Evolutionary conservation across 2,888 invertebrate species (phyloP), one percentile per base, ranked within the genome.

Genomic region (Nineta flava): DNA sequence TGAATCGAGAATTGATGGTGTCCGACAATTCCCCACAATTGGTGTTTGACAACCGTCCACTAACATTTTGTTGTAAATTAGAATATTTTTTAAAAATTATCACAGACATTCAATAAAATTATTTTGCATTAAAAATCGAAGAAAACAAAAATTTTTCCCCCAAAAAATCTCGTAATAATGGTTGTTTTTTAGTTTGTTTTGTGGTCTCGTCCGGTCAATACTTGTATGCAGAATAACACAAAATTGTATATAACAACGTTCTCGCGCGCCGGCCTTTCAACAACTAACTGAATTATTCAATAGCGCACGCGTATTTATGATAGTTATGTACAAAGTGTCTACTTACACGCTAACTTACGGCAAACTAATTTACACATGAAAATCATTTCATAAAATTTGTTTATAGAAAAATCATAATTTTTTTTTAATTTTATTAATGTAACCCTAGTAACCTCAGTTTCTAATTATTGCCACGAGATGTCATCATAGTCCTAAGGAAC

Each of bases 1-100:
- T 53, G 76, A 76, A 61, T 76, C 75, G 58, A 75, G 65, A 55
- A 76, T 72, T 50, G 74, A 72, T 52, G 72, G 68, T 9, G 71
- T 65, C 42, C 68, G 62, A 53, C 55, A 17, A 44, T 26, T 26
- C 54, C 53, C 47, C 57, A 56, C 46, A 53, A 52, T 53, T 56
- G 55, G 53, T 19, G 57, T 57, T 46, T 54, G 53, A 13, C 57
- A 54, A 51, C 54, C 55, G 50, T 61, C 62, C 57, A 64, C 60
- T 55, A 62, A 56, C 62, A 64, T 63, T 44, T 44, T 44, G 19
- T n/a, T 21, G 12, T 26, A 44, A 19, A 16, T 19, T 19, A 16
- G 42, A 42, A 42, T 17, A 16, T 21, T 17, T 44, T 26, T 44
- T 21, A 44, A 44, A 26, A 26, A 26, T 26, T 26, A 44, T 44